A percentile compares a stretch with the other conserved stretches of the same genome.
These are phyloP conservation scores for Leuciscus idus DNA, from an alignment of 2,113 vertebrate species.

Conservation along the genomic window DNA sequence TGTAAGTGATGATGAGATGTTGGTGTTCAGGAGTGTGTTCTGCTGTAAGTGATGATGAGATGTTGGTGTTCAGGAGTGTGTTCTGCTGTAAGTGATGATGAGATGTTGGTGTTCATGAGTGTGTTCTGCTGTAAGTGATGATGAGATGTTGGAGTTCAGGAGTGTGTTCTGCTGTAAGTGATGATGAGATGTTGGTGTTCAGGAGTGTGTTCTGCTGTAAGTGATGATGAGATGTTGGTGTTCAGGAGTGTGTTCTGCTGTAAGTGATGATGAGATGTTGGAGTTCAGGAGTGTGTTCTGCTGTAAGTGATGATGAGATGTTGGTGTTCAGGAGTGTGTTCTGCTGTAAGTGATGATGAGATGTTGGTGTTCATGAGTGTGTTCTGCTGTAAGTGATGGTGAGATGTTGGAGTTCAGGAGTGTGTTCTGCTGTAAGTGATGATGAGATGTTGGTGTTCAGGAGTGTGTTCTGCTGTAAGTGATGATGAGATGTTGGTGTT, in stretches of 20 bases:
- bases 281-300: no score
- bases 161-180: slow-evolving; percentile 68
- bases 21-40: no score
- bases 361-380: no score
- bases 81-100: slow-evolving; percentile 76
- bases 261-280: slow-evolving; percentile 74
- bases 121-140: slow-evolving; percentile 76
- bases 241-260: slow-evolving; percentile 16
- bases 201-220: slow-evolving; percentile 58
- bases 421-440: slow-evolving; percentile 74
- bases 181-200: slow-evolving; percentile 62
- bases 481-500: slow-evolving; percentile 64
- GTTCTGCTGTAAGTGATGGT: slow-evolving; percentile 79
- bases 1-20: slow-evolving; percentile 76
- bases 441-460: slow-evolving; percentile 28
- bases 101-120: no score
- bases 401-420: no score
- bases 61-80: no score
- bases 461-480: slow-evolving; percentile 66
- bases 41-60: slow-evolving; percentile 76
- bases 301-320: slow-evolving; percentile 76
- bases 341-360: slow-evolving; percentile 76
- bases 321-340: no score
- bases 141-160: no score
- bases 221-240: slow-evolving; percentile 69